Evolutionary conservation across 30 jellyfish, hydroid and myxozoan genomes (phyloP).

Genomic region (Hydractinia symbiolongicarpus): DNA sequence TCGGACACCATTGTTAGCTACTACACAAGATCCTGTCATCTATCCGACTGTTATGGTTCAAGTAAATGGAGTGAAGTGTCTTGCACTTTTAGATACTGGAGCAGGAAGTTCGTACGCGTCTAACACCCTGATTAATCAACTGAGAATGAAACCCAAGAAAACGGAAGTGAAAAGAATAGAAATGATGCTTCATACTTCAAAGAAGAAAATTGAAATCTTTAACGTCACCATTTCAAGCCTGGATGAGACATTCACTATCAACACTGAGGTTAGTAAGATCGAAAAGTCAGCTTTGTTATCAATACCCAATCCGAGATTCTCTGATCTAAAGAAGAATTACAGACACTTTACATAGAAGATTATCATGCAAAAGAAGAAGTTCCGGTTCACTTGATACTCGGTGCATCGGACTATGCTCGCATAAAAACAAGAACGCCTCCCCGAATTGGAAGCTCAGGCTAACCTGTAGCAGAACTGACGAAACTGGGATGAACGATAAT

Average conservation of each 20-base stretch:
- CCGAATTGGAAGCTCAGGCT: slow-evolving; percentile 42
- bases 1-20: slow-evolving; percentile 12
- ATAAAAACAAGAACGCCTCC: slow-evolving; percentile 33
- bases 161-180: slow-evolving; percentile 44
- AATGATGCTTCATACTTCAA: slow-evolving; percentile 57
- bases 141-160: slow-evolving; percentile 33
- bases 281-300: slow-evolving; percentile 20
- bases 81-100: slow-evolving; percentile 58
- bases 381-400: slow-evolving; percentile 48
- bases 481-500: slow-evolving; percentile 50
- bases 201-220: slow-evolving; percentile 39
- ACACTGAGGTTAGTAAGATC: background rate
- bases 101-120: slow-evolving; percentile 45
- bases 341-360: slow-evolving; percentile 31
- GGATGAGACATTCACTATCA: background rate
- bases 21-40: slow-evolving; percentile 13
- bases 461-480: slow-evolving; percentile 54
- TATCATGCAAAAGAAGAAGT: slow-evolving; percentile 24
- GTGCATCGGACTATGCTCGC: slow-evolving; percentile 36
- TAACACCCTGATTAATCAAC: slow-evolving; percentile 5
- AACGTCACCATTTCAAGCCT: slow-evolving; percentile 23
- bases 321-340: slow-evolving; percentile 27
- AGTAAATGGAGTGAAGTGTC: slow-evolving; percentile 36
- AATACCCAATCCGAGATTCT: slow-evolving; percentile 37
- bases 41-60: slow-evolving; percentile 41